Conservation (phyloP, 2,797 vertebrate species). For the Rhincodon typus region DNA sequence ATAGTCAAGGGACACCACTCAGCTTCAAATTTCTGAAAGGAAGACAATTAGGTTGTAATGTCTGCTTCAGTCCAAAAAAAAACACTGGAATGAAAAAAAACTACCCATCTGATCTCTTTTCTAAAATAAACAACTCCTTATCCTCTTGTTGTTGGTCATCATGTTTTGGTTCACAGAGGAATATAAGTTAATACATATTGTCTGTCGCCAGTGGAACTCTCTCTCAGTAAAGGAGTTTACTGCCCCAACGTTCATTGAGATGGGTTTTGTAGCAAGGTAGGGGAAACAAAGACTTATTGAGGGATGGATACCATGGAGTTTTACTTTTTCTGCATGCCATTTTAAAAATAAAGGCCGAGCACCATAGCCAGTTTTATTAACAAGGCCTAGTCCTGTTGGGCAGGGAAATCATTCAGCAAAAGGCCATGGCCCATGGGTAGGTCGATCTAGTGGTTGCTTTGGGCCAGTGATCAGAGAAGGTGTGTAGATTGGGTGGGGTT, state of each 20-base stretch:
- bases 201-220: neutral
- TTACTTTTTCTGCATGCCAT: neutral
- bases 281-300: neutral
- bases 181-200: neutral
- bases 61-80: neutral
- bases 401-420: neutral
- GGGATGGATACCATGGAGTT: neutral
- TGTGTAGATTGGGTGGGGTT: neutral
- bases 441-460: neutral
- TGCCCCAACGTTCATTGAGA: neutral
- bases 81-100: neutral
- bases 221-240: neutral
- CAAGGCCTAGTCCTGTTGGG: neutral
- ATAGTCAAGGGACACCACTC: neutral
- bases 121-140: neutral
- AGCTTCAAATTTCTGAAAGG: neutral
- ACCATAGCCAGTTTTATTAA: neutral
- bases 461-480: neutral
- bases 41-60: neutral
- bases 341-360: neutral
- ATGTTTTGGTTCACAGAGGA: neutral
- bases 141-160: neutral
- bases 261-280: neutral
- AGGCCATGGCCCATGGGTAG: neutral
- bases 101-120: neutral